Conservation (phyloP, 2,113 vertebrate species). For the Hyperopisus bebe region DNA sequence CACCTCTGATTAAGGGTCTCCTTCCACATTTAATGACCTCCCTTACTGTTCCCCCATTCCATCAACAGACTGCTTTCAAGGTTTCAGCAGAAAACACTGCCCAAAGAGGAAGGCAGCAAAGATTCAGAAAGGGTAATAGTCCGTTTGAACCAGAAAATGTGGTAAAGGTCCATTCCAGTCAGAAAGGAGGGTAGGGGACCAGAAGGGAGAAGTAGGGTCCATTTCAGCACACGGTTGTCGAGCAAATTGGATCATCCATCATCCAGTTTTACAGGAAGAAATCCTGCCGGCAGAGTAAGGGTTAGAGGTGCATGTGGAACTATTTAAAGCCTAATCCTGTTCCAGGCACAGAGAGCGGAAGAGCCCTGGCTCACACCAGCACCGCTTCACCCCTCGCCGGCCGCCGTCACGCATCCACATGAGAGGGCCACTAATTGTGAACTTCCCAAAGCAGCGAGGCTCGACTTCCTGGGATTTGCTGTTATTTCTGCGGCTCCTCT, state of each 20-base stretch:
- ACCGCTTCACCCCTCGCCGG: constrained; percentile 28
- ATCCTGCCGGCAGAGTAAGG: constrained; percentile 46
- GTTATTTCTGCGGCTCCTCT: background rate
- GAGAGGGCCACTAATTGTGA: constrained; percentile 28
- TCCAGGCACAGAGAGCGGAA: constrained; percentile 35
- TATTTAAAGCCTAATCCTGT: constrained; percentile 58
- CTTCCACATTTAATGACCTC: constrained; percentile 10
- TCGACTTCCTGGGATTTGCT: constrained; percentile 2
- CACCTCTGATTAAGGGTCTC: background rate
- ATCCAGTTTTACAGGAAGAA: constrained; percentile 47
- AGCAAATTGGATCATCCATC: constrained; percentile 71
- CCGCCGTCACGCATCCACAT: constrained; percentile 15
- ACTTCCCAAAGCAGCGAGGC: constrained; percentile 27
- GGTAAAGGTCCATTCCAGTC: background rate
- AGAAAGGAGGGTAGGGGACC: constrained; percentile 33
- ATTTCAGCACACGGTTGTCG: constrained; percentile 49
- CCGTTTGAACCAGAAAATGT: background rate
- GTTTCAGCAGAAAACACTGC: constrained; percentile 19
- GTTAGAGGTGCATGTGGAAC: constrained; percentile 56
- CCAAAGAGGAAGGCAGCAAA: constrained; percentile 32
- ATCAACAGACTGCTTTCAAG: background rate
- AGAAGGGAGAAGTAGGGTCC: constrained; percentile 16
- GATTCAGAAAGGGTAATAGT: constrained; percentile 14
- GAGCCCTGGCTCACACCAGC: constrained; percentile 32
- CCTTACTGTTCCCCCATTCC: background rate